Evolutionary conservation across 2,113 vertebrate species (phyloP).

Genomic region (Psettodes erumei): DNA sequence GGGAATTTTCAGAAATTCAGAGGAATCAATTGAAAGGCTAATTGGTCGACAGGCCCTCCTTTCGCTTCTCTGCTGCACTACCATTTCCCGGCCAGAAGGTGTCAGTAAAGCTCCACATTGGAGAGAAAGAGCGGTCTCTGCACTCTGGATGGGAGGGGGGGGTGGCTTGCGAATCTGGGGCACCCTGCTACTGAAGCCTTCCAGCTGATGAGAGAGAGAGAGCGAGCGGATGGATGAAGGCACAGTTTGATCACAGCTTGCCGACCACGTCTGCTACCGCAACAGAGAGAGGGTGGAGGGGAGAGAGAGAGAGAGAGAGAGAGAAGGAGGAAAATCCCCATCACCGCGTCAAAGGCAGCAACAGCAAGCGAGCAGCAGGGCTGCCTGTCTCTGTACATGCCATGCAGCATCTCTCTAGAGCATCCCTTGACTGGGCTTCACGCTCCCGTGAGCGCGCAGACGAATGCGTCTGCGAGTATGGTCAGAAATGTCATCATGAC

Average conservation of each 20-base stretch:
- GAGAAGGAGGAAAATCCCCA: conserved; percentile 71
- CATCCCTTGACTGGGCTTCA: conserved; percentile 23
- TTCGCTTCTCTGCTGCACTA: background rate
- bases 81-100: conserved; percentile 48
- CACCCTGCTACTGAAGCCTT: conserved; percentile 77
- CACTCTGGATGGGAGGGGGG: conserved; percentile 50
- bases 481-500: background rate
- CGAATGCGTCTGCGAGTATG: background rate
- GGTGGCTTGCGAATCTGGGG: conserved; percentile 71
- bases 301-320: conserved; percentile 30
- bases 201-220: conserved; percentile 74
- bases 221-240: conserved; percentile 63
- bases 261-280: conserved; percentile 74
- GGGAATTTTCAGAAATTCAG: conserved; percentile 32
- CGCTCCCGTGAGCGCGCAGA: background rate
- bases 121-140: conserved; percentile 27
- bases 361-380: conserved; percentile 39
- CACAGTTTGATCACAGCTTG: conserved; percentile 76
- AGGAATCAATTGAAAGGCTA: conserved; percentile 10
- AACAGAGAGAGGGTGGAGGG: conserved; percentile 60
- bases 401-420: conserved; percentile 45
- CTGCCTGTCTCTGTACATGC: conserved; percentile 19
- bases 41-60: background rate
- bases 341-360: conserved; percentile 59
- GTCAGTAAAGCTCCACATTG: conserved; percentile 59